phyloP scores from a whole-genome alignment of 2,797 vertebrate species.

The Emys orbicularis region DNA sequence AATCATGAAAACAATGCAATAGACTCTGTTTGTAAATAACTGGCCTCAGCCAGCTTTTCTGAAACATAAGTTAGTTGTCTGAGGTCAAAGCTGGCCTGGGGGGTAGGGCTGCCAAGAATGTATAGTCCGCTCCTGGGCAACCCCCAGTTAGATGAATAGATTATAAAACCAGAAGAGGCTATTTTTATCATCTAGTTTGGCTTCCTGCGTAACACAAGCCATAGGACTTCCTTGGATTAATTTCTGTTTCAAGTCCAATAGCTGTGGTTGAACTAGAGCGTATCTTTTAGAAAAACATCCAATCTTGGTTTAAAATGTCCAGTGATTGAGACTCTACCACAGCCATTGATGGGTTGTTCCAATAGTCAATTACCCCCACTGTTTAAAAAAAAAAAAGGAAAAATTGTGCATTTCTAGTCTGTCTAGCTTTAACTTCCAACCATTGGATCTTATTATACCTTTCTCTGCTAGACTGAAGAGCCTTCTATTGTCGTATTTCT shows the following conservation, averaged over 20 bases:
- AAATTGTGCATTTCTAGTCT: not conserved
- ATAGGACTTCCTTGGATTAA: not conserved
- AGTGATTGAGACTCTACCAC: not conserved
- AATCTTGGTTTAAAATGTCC: not conserved
- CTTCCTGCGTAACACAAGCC: not conserved
- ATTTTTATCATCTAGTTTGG: rapidly evolving
- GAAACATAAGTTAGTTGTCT: conserved; percentile 23
- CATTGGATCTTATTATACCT: not conserved
- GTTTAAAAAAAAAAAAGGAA: not conserved
- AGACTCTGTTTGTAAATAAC: not conserved
- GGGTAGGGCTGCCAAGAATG: conserved; percentile 13
- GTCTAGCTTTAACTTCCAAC: not conserved
- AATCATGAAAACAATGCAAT: not conserved
- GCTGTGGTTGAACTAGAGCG: not conserved
- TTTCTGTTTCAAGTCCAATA: not conserved
- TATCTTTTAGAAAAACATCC: not conserved
- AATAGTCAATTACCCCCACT: not conserved
- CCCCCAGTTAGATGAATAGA: not conserved
- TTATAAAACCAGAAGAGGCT: not conserved
- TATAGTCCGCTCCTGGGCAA: not conserved
- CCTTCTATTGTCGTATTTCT: not conserved
- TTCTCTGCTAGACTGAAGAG: not conserved
- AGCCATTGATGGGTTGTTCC: not conserved
- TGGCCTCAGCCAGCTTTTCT: conserved; percentile 27
- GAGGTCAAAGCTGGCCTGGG: not conserved